Conservation (phyloP, 92 coral and sea anemone species). For the Phymanthus crucifer region DNA sequence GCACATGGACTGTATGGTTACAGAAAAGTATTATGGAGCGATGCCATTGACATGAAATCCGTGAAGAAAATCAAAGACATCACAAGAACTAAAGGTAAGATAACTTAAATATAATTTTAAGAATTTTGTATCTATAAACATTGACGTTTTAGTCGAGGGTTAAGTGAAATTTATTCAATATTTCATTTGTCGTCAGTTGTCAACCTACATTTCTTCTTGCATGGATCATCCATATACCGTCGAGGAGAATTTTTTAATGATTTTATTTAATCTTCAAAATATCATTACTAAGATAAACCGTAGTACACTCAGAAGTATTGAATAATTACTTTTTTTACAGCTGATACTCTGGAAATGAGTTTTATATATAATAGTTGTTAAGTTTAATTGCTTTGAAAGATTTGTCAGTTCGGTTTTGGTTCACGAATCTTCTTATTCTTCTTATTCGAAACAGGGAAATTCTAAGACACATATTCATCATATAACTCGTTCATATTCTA, state of each 20-base stretch:
- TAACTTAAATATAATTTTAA: not conserved
- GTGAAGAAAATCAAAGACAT: constrained; percentile 78
- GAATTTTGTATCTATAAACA: not conserved
- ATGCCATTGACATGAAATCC: constrained; percentile 68
- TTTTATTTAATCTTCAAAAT: not conserved
- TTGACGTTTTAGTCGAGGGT: not conserved
- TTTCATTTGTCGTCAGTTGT: not conserved
- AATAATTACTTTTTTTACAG: too few relatives aligned
- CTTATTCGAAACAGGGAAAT: too few relatives aligned
- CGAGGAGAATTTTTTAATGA: not conserved
- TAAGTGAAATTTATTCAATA: too few relatives aligned
- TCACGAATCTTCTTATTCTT: too few relatives aligned
- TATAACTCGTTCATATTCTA: too few relatives aligned
- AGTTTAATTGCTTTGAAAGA: too few relatives aligned
- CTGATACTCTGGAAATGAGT: too few relatives aligned
- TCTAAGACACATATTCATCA: too few relatives aligned
- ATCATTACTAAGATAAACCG: too few relatives aligned
- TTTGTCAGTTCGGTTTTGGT: too few relatives aligned
- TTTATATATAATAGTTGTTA: too few relatives aligned
- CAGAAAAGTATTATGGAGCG: constrained; percentile 65
- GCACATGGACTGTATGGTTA: constrained; percentile 19
- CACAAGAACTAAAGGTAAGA: constrained; percentile 82
- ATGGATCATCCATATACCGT: not conserved
- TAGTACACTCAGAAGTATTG: too few relatives aligned
- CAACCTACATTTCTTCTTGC: not conserved